Percentiles rank a stretch among this genome's conserved stretches.
These are phyloP conservation scores for Octodonta nipae DNA, from an alignment of 2,888 invertebrate genomes.

Conservation along the genomic window DNA sequence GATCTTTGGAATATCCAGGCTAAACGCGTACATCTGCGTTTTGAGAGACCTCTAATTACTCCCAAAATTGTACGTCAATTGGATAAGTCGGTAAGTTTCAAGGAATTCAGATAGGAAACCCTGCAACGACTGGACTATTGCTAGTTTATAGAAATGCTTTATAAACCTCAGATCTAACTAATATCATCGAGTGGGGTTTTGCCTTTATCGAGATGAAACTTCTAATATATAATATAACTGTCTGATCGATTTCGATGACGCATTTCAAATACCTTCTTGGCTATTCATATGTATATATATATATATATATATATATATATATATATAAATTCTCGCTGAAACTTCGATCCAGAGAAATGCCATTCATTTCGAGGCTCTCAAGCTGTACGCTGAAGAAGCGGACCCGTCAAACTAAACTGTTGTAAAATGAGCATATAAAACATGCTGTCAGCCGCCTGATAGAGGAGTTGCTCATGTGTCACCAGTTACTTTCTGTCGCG, in stretches of 20 bases:
- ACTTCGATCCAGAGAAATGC: not conserved
- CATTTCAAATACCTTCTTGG: conserved; percentile 1
- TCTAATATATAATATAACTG: no score
- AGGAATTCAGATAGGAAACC: no score
- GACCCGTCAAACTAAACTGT: conserved; percentile 32
- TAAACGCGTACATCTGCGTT: no score
- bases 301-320: not conserved
- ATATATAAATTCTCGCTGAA: not conserved
- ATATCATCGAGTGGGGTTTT: not conserved
- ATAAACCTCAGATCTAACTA: no score
- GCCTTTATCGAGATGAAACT: not conserved
- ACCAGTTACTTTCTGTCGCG: conserved; percentile 18
- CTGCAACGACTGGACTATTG: no score
- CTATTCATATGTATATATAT: not conserved
- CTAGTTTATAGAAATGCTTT: no score
- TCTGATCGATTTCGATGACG: not conserved
- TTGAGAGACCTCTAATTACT: no score
- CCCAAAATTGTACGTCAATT: no score
- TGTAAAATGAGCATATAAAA: conserved; percentile 38
- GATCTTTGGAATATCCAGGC: no score
- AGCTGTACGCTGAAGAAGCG: conserved; percentile 24
- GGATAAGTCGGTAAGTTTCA: no score
- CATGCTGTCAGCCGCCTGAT: conserved; percentile 32
- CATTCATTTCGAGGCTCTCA: no score
- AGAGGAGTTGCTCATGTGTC: conserved; percentile 26